Percentiles rank a stretch among this genome's conserved stretches.
phyloP scores from a whole-genome alignment of 2,888 invertebrate genomes.

The Bimastos eiseni region DNA sequence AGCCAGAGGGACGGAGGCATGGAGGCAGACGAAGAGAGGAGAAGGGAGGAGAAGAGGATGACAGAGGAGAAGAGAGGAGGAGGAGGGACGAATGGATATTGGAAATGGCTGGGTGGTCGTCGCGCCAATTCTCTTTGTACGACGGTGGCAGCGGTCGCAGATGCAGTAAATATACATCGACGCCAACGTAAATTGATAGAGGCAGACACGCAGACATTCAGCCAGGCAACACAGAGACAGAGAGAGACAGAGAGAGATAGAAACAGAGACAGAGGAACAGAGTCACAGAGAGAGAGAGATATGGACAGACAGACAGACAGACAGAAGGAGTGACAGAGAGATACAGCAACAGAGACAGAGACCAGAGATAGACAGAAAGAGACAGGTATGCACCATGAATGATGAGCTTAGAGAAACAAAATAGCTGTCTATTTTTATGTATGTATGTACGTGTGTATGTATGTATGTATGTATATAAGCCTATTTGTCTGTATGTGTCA shows the following conservation, averaged over 20 bases:
- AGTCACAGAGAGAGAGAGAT: background rate
- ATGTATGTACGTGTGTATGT: background rate
- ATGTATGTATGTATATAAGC: background rate
- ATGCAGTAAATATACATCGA: background rate
- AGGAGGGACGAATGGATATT: background rate
- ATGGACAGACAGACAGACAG: too few species aligned
- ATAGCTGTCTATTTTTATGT: too few species aligned
- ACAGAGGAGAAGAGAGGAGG: background rate
- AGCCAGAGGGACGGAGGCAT: background rate
- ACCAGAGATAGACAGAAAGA: too few species aligned
- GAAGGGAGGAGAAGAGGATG: background rate
- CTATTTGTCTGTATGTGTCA: background rate
- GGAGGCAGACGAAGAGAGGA: background rate
- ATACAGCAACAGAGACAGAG: too few species aligned
- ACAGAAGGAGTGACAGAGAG: too few species aligned
- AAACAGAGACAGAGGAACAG: background rate
- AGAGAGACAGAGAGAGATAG: background rate
- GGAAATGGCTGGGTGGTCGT: background rate
- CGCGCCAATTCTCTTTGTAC: background rate
- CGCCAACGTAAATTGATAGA: background rate
- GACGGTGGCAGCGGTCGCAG: background rate
- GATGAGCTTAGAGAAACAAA: too few species aligned
- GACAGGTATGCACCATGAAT: too few species aligned
- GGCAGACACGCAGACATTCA: background rate
- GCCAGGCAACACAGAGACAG: background rate